Percentiles rank a stretch among this genome's conserved stretches.
Conservation (phyloP, 2,113 vertebrate genomes). For the Ammodytes dubius region DNA sequence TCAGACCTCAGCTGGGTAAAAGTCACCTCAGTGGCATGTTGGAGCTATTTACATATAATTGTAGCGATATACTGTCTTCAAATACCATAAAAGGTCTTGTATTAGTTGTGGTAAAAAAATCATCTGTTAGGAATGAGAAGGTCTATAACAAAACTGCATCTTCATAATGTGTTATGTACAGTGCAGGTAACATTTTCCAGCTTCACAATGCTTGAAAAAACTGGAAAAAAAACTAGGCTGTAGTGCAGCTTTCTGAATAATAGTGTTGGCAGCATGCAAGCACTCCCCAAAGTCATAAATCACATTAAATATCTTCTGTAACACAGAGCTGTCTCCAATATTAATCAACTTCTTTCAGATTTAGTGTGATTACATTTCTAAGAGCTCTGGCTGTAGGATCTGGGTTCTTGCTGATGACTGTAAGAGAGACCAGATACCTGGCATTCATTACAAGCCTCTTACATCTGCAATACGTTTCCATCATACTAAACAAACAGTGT, state of each 20-base stretch:
- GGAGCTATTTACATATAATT: neutral
- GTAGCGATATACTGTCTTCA: neutral
- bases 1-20: constrained; percentile 23
- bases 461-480: constrained; percentile 59
- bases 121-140: neutral
- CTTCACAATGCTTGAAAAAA: constrained; percentile 20
- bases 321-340: constrained; percentile 41
- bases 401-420: constrained; percentile 50
- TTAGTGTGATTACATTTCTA: constrained; percentile 72
- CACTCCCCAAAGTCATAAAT: constrained; percentile 49
- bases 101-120: constrained; percentile 2
- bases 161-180: neutral
- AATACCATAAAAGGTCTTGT: neutral
- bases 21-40: constrained; percentile 24
- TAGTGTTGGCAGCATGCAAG: neutral
- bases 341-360: constrained; percentile 65
- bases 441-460: constrained; percentile 71
- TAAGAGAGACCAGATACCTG: constrained; percentile 64
- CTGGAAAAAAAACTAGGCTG: neutral
- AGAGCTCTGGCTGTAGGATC: constrained; percentile 46
- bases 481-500: constrained; percentile 73
- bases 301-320: constrained; percentile 52
- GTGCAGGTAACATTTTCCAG: constrained; percentile 13
- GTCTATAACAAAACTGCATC: neutral
- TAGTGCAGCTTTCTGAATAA: constrained; percentile 10